A percentile compares a stretch with the other conserved stretches of the same genome.
Evolutionary conservation across 2,113 vertebrate species (phyloP).

Genomic region (Piliocolobus tephrosceles): DNA sequence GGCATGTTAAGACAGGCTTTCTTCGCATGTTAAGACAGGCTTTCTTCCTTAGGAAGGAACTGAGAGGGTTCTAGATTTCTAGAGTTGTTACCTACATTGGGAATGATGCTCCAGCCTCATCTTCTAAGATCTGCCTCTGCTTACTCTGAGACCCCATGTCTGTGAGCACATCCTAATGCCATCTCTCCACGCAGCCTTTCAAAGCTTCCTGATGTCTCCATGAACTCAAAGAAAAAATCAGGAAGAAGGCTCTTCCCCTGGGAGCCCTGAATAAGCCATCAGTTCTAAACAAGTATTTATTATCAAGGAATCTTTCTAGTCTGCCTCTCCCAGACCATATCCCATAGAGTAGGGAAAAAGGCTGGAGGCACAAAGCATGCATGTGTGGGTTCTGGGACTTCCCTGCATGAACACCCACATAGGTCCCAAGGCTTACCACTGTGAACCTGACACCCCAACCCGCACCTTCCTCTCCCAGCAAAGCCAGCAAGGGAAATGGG

Average conservation of each 20-base stretch:
- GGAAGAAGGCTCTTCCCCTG: not conserved
- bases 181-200: not conserved
- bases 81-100: not conserved
- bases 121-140: not conserved
- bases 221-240: not conserved
- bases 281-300: slow-evolving; percentile 45
- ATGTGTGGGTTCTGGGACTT: not conserved
- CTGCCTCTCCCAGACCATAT: slow-evolving; percentile 17
- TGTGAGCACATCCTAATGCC: not conserved
- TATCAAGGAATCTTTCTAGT: slow-evolving; percentile 16
- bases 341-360: not conserved
- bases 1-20: not conserved
- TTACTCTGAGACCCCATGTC: not conserved
- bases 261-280: not conserved
- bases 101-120: not conserved
- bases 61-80: not conserved
- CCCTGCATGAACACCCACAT: not conserved
- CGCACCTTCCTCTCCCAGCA: not conserved
- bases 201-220: not conserved
- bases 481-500: slow-evolving; percentile 37
- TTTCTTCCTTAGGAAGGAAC: not conserved
- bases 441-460: not conserved
- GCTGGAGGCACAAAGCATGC: no score
- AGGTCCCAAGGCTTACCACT: not conserved
- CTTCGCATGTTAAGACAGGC: not conserved